These are phyloP conservation scores for Hemaris fuciformis DNA, from an alignment of 2,888 invertebrate genomes.

Conservation along the genomic window DNA sequence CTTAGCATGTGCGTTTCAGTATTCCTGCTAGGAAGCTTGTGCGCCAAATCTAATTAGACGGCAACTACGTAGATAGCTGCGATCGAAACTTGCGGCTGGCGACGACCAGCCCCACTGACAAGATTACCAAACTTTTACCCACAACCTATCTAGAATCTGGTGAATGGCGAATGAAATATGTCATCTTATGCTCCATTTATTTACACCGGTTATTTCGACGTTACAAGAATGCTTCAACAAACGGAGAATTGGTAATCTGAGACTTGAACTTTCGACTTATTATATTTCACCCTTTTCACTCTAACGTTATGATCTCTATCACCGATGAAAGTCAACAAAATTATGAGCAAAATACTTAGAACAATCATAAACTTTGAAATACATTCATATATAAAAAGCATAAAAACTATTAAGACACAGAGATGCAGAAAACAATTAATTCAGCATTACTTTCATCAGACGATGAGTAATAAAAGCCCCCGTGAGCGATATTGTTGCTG, in stretches of 20 bases:
- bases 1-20: constrained; percentile 21
- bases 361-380: too few relatives aligned
- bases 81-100: constrained; percentile 60
- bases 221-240: background rate
- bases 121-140: constrained; percentile 60
- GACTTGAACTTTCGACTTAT: too few relatives aligned
- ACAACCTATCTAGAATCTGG: constrained; percentile 26
- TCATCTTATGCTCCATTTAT: background rate
- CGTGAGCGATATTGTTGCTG: background rate
- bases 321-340: too few relatives aligned
- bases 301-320: too few relatives aligned
- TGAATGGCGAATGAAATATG: constrained; percentile 18
- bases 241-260: background rate
- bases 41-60: constrained; percentile 63
- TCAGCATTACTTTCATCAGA: background rate
- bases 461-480: background rate
- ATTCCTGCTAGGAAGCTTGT: constrained; percentile 38
- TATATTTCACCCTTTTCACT: too few relatives aligned
- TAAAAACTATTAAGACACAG: background rate
- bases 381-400: background rate
- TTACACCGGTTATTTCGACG: background rate
- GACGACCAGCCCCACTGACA: constrained; percentile 51
- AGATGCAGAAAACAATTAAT: background rate
- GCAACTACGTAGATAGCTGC: constrained; percentile 52
- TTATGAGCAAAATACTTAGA: too few relatives aligned